phyloP scores from a whole-genome alignment of 2,888 invertebrate genomes.

The Synergus japonicus region DNA sequence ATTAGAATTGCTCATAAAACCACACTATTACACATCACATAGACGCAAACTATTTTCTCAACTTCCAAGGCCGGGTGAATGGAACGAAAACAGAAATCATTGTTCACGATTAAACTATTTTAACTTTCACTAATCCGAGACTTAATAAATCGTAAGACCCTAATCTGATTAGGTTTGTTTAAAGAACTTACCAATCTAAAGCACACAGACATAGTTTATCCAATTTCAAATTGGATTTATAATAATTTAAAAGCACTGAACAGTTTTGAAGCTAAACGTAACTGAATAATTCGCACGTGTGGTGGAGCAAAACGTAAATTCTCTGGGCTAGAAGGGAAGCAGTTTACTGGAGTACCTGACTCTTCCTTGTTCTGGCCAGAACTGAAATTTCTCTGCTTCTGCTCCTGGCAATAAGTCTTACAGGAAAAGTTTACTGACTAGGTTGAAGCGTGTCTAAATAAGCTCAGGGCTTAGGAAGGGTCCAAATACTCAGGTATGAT shows the following conservation, averaged over 20 bases:
- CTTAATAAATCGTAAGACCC: neutral
- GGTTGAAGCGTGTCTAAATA: neutral
- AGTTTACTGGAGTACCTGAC: neutral
- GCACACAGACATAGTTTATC: neutral
- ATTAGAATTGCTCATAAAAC: conserved; percentile 15
- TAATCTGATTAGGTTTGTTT: neutral
- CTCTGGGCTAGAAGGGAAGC: neutral
- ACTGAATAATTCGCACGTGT: neutral
- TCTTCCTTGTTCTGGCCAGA: neutral
- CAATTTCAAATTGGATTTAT: neutral
- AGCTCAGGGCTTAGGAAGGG: neutral
- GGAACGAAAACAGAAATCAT: conserved; percentile 19
- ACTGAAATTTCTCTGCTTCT: neutral
- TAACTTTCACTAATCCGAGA: conserved; percentile 31
- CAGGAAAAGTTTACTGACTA: conserved; percentile 2
- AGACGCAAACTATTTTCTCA: conserved; percentile 26
- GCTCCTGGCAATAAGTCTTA: neutral
- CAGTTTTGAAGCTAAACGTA: neutral
- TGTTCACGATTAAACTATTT: conserved; percentile 25
- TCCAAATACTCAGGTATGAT: conserved; percentile 23
- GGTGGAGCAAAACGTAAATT: neutral
- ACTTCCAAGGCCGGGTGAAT: conserved; percentile 38
- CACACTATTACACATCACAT: conserved; percentile 21
- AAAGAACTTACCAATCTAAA: neutral
- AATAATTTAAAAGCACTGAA: neutral